Percentiles rank a stretch among this genome's conserved stretches.
These are phyloP conservation scores for Apogon talboti DNA, from an alignment of 2,797 vertebrate species.

Conservation along the genomic window DNA sequence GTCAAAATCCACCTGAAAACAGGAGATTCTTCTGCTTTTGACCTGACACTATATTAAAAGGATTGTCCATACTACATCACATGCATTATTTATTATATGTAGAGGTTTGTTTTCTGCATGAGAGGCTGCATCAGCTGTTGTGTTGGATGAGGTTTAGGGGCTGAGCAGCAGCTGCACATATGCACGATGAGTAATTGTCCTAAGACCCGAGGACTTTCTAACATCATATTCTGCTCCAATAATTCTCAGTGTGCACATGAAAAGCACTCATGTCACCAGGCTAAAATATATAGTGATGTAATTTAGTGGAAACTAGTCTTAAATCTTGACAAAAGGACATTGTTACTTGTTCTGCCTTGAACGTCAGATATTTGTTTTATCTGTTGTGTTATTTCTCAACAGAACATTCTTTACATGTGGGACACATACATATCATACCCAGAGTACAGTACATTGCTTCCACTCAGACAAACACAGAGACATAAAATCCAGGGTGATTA, in stretches of 20 bases:
- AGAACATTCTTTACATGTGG: too few relatives aligned
- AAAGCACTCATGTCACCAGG: slow-evolving; percentile 1
- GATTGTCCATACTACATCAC: not conserved
- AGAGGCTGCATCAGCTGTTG: slow-evolving; percentile 48
- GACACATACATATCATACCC: too few relatives aligned
- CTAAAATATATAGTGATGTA: slow-evolving; percentile 34
- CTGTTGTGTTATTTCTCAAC: too few relatives aligned
- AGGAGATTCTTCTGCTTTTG: too few relatives aligned
- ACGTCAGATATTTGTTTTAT: too few relatives aligned
- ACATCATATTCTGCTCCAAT: slow-evolving; percentile 64
- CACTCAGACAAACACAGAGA: not conserved
- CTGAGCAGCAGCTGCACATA: slow-evolving; percentile 30
- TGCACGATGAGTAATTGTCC: slow-evolving; percentile 52
- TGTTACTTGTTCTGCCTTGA: too few relatives aligned
- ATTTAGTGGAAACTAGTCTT: not conserved
- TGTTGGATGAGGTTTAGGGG: slow-evolving; percentile 3
- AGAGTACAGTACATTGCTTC: too few relatives aligned
- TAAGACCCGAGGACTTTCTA: slow-evolving; percentile 44
- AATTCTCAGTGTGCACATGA: slow-evolving; percentile 41
- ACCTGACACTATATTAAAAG: not conserved
- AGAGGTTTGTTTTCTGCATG: slow-evolving; percentile 10
- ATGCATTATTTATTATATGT: not conserved
- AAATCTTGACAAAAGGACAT: too few relatives aligned
- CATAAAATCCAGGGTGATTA: not conserved
- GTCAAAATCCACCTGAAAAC: too few relatives aligned